These are phyloP conservation scores for Hippocampus mohnikei DNA, from an alignment of 2,113 vertebrate genomes.

Conservation along the genomic window DNA sequence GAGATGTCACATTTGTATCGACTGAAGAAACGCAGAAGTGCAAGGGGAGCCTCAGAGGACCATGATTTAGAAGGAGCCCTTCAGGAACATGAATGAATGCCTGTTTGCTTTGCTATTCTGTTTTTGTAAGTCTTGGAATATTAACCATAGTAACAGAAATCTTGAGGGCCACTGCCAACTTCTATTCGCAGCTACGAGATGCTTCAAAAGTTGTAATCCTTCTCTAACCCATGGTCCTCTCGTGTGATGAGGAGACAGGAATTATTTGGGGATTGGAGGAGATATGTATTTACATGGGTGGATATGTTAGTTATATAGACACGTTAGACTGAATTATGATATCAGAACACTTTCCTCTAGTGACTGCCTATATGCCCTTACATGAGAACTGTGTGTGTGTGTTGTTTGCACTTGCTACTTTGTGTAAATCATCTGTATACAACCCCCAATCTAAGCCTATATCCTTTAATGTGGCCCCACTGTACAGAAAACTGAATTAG, in stretches of 20 bases:
- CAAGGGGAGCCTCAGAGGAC: neutral
- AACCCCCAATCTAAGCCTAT: neutral
- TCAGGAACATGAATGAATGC: neutral
- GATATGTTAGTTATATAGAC: neutral
- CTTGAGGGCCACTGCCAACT: neutral
- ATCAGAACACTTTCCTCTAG: neutral
- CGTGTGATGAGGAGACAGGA: neutral
- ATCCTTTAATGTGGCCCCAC: constrained; percentile 37
- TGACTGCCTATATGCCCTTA: neutral
- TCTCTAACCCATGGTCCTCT: neutral
- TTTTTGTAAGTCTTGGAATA: neutral
- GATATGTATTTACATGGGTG: neutral
- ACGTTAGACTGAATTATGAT: neutral
- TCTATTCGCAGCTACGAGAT: neutral
- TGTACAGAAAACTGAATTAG: constrained; percentile 60
- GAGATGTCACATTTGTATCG: neutral
- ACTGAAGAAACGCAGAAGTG: neutral
- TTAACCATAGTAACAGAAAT: neutral
- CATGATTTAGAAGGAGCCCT: neutral
- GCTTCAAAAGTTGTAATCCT: neutral
- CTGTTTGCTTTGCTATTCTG: neutral
- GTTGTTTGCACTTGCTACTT: constrained; percentile 8
- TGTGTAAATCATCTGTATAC: constrained; percentile 10
- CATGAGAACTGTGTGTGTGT: constrained; percentile 4
- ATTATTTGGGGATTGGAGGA: neutral